Conservation (phyloP, 2,113 vertebrate genomes). For the Amphilophus citrinellus region DNA sequence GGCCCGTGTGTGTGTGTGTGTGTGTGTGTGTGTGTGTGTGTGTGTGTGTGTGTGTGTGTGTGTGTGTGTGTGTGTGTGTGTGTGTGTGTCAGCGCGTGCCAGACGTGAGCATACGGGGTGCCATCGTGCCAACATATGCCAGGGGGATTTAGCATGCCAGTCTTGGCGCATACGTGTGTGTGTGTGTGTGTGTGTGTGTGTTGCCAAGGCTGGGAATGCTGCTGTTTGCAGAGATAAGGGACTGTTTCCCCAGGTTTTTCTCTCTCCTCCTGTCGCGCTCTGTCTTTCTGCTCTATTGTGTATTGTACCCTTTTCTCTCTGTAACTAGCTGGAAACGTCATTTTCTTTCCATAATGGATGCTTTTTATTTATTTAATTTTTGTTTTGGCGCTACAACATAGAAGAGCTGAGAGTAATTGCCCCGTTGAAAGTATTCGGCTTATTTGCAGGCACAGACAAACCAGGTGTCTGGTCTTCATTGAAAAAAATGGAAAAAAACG, state of each 20-base stretch:
- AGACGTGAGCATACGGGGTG: slow-evolving; percentile 77
- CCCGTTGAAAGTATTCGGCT: slow-evolving; percentile 6
- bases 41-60: slow-evolving; percentile 46
- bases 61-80: slow-evolving; percentile 28
- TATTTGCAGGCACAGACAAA: slow-evolving; percentile 18
- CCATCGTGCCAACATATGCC: slow-evolving; percentile 78
- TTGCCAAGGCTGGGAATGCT: slow-evolving; percentile 73
- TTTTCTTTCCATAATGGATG: slow-evolving; percentile 58
- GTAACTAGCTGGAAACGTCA: slow-evolving; percentile 50
- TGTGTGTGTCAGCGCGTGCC: slow-evolving; percentile 50
- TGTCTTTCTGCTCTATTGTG: slow-evolving; percentile 69
- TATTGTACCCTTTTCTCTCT: slow-evolving; percentile 52
- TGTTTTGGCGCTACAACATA: slow-evolving; percentile 16
- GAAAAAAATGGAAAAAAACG: background rate
- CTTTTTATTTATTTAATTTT: slow-evolving; percentile 18
- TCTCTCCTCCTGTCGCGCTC: slow-evolving; percentile 67
- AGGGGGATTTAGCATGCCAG: slow-evolving; percentile 79
- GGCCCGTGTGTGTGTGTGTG: slow-evolving; percentile 37
- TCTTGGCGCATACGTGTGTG: slow-evolving; percentile 46
- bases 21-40: slow-evolving; percentile 31
- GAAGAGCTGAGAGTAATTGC: background rate
- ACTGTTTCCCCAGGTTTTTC: slow-evolving; percentile 62
- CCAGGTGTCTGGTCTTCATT: slow-evolving; percentile 11
- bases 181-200: slow-evolving; percentile 28
- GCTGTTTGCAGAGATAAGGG: slow-evolving; percentile 80